Evolutionary conservation across 2,113 vertebrate genomes (phyloP).

Genomic region (Rhodinocichla rosea): DNA sequence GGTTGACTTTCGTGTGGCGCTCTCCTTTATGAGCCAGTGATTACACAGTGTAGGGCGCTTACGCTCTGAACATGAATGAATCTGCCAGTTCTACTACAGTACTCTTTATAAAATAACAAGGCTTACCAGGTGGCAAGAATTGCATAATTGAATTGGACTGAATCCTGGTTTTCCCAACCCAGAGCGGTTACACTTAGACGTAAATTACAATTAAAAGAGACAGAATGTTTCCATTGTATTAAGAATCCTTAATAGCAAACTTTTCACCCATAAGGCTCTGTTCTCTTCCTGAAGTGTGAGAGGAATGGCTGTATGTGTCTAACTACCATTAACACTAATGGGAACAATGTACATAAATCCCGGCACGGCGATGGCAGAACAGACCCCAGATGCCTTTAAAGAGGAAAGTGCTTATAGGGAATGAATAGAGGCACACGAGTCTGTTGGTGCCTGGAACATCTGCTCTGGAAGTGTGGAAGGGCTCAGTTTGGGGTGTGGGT

Average conservation of each 20-base stretch:
- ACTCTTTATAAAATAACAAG: constrained; percentile 69
- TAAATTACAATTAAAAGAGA: constrained; percentile 66
- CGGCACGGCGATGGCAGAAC: neutral
- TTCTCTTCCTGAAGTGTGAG: constrained; percentile 23
- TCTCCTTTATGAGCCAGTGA: constrained; percentile 51
- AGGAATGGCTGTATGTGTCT: constrained; percentile 40
- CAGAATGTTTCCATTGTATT: constrained; percentile 60
- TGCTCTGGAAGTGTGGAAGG: constrained; percentile 9
- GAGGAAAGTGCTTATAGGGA: constrained; percentile 26
- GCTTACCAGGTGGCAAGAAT: constrained; percentile 65
- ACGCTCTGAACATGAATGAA: constrained; percentile 54
- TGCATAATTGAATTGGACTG: constrained; percentile 64
- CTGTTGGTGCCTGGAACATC: constrained; percentile 8
- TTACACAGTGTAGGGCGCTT: constrained; percentile 44
- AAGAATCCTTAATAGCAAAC: constrained; percentile 63
- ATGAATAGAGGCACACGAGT: neutral
- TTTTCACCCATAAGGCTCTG: constrained; percentile 54
- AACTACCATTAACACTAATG: constrained; percentile 51
- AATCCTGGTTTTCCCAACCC: constrained; percentile 59
- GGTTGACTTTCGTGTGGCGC: constrained; percentile 15
- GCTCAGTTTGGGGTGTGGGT: neutral
- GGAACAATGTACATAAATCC: constrained; percentile 37
- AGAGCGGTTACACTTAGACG: constrained; percentile 41
- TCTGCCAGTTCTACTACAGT: constrained; percentile 64
- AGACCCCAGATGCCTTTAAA: constrained; percentile 53